Evolutionary conservation across 2,113 vertebrate species (phyloP), one percentile per base, ranked within the genome.

Genomic region (Morone chrysops): DNA sequence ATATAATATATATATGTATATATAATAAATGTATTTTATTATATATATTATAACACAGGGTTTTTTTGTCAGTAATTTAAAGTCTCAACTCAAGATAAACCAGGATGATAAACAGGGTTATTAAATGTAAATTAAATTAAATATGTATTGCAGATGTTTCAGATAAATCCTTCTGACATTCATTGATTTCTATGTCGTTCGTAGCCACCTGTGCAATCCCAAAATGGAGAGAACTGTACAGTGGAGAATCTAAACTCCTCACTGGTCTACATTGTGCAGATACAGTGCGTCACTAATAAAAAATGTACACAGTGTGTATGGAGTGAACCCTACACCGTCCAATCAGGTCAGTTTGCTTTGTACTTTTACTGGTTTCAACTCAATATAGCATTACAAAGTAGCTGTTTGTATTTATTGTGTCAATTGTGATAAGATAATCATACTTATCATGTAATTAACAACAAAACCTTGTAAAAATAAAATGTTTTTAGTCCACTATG

Each of bases 301-400:
- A 18, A 71, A 0, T 96, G 94, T 57, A 6, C 74, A 0, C 88
- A 90, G 76, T 95, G 94, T 61, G 66, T 68, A 0, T 85, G 66
- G 89, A 94, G 95, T 36, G 4, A 87, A 1, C 4, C 16, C 1
- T 82, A 92, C 87, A 72, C 36, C 0, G 72, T 95, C 48, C 92
- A 89, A 56, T 36, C 80, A 81, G 95, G 95, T 95, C 11, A 78
- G 90, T 14, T 18, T 16, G 4, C 25, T 69, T 43, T 67, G 8
- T 1, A 0, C 2, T 17, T 17, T 18, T 5, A 6, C 6, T 17
- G 3, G 8, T 43, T 74, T 78, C 18, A 36, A 69, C n/a, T 53
- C 9, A 51, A 43, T 5, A 18, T 5, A 11, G 8, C 38, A 16
- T 22, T 8, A 7, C 47, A 31, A 31, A 31, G 31, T 31, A 31